phyloP scores from a whole-genome alignment of 2,888 invertebrate genomes.

The Saturnia japonica region DNA sequence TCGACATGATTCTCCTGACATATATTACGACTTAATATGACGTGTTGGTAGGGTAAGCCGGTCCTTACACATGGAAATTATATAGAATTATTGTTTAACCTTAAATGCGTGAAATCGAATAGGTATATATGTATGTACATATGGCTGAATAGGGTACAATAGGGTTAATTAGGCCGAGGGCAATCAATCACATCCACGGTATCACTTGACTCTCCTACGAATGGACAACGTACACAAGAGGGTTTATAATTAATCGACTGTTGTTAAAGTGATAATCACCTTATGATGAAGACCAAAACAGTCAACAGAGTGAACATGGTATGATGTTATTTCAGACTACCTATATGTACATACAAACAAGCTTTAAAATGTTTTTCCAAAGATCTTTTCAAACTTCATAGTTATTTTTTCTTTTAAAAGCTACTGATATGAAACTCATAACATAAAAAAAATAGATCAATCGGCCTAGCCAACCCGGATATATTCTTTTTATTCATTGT shows the following conservation, averaged over 20 bases:
- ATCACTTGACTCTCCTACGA: conserved; percentile 8
- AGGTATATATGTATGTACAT: no score
- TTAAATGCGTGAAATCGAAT: neutral
- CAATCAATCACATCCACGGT: conserved; percentile 20
- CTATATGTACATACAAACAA: neutral
- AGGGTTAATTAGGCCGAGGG: conserved; percentile 8
- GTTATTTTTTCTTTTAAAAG: no score
- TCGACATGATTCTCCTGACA: no score
- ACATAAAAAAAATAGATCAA: no score
- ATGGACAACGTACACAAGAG: conserved; percentile 5
- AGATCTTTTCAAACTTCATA: no score
- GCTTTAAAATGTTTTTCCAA: neutral
- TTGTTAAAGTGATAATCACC: conserved; percentile 8
- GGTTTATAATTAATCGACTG: conserved; percentile 14
- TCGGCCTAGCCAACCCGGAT: no score
- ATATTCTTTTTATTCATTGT: no score
- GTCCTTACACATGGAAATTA: neutral
- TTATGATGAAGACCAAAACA: neutral
- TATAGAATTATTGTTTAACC: neutral
- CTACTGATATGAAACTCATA: no score
- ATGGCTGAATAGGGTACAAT: conserved; percentile 1
- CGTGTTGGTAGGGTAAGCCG: no score
- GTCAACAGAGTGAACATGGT: neutral
- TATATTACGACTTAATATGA: no score
- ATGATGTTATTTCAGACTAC: neutral